Base-by-base conservation (phyloP, 2,113 vertebrate species). In the Prunella himalayana region DNA sequence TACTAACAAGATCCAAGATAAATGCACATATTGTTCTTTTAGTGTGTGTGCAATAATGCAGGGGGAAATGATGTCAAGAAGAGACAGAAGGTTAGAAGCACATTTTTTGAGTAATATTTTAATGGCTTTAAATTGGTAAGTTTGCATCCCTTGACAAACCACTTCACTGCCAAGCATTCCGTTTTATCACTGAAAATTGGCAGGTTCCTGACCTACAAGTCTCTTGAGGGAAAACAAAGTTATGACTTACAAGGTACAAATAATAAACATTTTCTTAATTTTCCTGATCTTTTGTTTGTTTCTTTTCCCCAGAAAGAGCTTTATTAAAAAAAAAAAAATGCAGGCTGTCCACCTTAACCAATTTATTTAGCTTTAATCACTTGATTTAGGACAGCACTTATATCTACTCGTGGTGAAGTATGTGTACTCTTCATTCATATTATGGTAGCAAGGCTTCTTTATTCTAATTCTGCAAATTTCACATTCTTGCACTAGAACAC, bases 201-300 rank as follows among this genome's bases (percentile, higher is more conserved):
- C 25, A 65, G 21, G 7, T 49, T 76, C 50, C 17, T 65, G n/a
- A 70, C 13, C 37, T 69, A 37, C 7, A 45, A 49, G 11, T 25
- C 2, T 65, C 59, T 80, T 8, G 6, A 53, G 23, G 23, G 27
- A 84, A 81, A 84, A 5, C 4, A 81, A 17, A 69, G 10, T 9
- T 41, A 50, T 0, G 0, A 64, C 7, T 69, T 44, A 44, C 7
- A 44, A 83, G 6, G 7, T 15, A 45, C 13, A 70, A 57, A 35
- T 22, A 53, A 3, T 39, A 44, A 25, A n/a, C 3, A 0, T 1
- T 45, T 57, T 44, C 1, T 33, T 53, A 17, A 2, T 76, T 84
- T 93, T 82, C 64, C 33, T 35, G 15, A 35, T 42, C 0, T 8
- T 75, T 63, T 73, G 2, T 60, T 76, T 66, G 1, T 18, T 86